These are phyloP conservation scores for Papilio aristodemus DNA, from an alignment of 1,140 invertebrate species.

Conservation along the genomic window DNA sequence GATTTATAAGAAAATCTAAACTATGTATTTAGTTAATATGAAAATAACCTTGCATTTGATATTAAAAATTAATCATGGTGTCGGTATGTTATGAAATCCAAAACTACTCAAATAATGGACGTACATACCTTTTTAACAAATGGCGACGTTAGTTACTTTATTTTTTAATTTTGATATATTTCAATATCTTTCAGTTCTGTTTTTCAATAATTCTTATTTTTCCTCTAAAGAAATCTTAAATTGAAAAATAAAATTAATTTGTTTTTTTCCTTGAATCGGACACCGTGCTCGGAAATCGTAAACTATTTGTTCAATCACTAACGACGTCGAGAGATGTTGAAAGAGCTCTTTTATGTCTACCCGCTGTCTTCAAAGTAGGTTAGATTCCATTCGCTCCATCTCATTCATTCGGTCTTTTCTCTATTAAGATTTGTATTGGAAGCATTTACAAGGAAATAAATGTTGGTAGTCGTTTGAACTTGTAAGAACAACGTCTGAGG, in stretches of 20 bases:
- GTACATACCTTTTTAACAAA: too few relatives aligned
- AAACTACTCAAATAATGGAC: too few relatives aligned
- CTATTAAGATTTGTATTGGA: conserved; percentile 29
- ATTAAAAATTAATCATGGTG: too few relatives aligned
- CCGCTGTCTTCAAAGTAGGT: conserved; percentile 18
- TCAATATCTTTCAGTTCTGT: too few relatives aligned
- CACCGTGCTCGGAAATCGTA: conserved; percentile 16
- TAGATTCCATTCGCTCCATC: conserved; percentile 26
- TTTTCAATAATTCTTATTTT: not conserved
- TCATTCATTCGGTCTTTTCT: conserved; percentile 23
- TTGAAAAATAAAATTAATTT: conserved; percentile 15
- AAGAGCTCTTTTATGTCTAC: conserved; percentile 28
- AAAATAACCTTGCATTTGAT: too few relatives aligned
- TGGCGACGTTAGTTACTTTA: too few relatives aligned
- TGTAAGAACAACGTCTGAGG: conserved; percentile 37
- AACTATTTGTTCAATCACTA: conserved; percentile 23
- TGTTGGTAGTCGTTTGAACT: conserved; percentile 30
- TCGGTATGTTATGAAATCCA: too few relatives aligned
- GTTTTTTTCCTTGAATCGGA: conserved; percentile 16
- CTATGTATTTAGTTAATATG: too few relatives aligned
- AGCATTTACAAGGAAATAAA: conserved; percentile 30
- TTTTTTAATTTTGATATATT: too few relatives aligned
- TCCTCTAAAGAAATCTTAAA: not conserved
- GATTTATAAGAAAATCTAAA: too few relatives aligned
- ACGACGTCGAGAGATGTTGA: conserved; percentile 24